These are phyloP conservation scores for Octodon degus DNA, from an alignment of 2,113 vertebrate genomes.

Conservation along the genomic window DNA sequence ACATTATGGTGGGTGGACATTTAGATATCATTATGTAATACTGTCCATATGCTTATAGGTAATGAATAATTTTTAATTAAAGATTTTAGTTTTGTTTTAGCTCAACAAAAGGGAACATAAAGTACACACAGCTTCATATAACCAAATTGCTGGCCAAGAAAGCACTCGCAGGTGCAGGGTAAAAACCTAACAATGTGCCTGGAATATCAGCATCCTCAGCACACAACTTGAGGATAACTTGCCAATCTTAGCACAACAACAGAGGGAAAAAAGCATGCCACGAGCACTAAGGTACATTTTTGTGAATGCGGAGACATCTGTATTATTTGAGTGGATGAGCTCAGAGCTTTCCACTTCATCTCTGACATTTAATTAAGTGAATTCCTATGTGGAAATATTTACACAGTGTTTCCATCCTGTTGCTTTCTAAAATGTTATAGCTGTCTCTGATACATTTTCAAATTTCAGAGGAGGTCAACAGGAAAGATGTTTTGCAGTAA, in stretches of 20 bases:
- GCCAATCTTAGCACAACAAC: not conserved
- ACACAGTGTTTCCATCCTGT: conserved; percentile 30
- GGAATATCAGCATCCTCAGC: not conserved
- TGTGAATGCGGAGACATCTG: not conserved
- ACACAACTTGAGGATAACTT: not conserved
- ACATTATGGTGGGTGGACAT: not conserved
- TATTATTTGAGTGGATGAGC: not conserved
- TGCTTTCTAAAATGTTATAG: conserved; percentile 40
- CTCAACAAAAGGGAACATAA: conserved; percentile 18
- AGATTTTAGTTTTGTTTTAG: not conserved
- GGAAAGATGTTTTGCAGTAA: conserved; percentile 64
- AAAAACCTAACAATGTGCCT: not conserved
- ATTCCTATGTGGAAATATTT: conserved; percentile 46
- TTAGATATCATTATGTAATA: conserved; percentile 10
- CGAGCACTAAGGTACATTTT: not conserved
- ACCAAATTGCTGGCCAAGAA: not conserved
- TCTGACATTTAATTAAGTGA: conserved; percentile 47
- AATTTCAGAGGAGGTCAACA: conserved; percentile 55
- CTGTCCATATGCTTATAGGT: not conserved
- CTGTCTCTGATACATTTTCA: conserved; percentile 46
- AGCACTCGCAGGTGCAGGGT: conserved; percentile 8
- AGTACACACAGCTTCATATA: conserved; percentile 39
- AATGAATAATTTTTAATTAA: not conserved
- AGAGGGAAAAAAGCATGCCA: not conserved
- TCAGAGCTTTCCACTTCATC: not conserved